Evolutionary conservation across 2,797 vertebrate species (phyloP).

Genomic region (Rhinatrema bivittatum): DNA sequence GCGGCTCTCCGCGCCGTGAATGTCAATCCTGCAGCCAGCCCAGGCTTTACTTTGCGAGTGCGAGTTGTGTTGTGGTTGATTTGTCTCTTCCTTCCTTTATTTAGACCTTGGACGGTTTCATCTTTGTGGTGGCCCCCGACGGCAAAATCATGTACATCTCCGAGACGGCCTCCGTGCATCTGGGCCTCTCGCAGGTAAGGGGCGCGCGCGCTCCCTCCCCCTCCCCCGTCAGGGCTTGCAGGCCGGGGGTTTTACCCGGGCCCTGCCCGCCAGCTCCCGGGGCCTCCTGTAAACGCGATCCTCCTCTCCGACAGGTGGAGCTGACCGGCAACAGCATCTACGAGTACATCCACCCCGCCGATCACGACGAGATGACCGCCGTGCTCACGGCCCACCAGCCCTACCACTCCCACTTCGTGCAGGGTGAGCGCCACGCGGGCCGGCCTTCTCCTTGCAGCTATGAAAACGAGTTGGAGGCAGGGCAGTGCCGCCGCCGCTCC

Average conservation of each 20-base stretch:
- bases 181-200: constrained; percentile 93
- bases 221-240: background rate
- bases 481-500: too few relatives aligned
- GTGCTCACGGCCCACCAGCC: constrained; percentile 94
- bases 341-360: constrained; percentile 93
- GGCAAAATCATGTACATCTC: constrained; percentile 99
- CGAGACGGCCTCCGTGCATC: constrained; percentile 90
- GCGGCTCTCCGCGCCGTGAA: background rate
- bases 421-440: constrained; percentile 64
- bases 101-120: constrained; percentile 92
- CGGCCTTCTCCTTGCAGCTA: too few relatives aligned
- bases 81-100: constrained; percentile 23
- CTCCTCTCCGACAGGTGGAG: constrained; percentile 78
- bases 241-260: too few relatives aligned
- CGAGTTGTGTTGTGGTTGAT: background rate
- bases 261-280: too few relatives aligned
- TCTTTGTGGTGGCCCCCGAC: constrained; percentile 94
- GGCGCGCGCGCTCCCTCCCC: constrained; percentile 2
- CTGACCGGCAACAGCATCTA: constrained; percentile 97
- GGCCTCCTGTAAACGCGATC: background rate
- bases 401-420: constrained; percentile 91
- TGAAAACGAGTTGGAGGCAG: too few relatives aligned
- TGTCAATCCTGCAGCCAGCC: too few relatives aligned
- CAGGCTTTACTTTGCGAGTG: too few relatives aligned
- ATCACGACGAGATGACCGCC: constrained; percentile 94